Evolutionary conservation across 2,113 vertebrate species (phyloP), one percentile per base, ranked within the genome.

Genomic region (Brienomyrus longianalis): DNA sequence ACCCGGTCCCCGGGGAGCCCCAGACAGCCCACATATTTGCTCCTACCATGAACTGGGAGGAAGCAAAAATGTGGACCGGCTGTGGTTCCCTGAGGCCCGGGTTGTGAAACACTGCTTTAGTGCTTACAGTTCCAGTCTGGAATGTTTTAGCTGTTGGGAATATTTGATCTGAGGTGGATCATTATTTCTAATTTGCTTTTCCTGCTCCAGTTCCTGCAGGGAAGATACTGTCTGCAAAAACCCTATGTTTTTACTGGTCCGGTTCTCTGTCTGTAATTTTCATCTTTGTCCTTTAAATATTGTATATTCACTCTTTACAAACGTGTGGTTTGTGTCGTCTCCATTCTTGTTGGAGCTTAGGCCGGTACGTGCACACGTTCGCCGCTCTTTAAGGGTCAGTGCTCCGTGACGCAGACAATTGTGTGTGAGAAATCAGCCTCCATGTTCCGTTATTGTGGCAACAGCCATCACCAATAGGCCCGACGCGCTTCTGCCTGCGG

Each of bases 311-410:
- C 2, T 31, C 10, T 70, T 10, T 70, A 13, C 10, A 43, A 11
- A 48, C 11, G 8, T 84, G 19, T 48, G 39, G 39, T 84, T 77
- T 47, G 43, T 11, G 23, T 1, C 2, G n/a, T 27, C 21, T 9
- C 23, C n/a, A 93, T 94, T 93, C 92, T 93, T 17, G 92, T 93
- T 93, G 92, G 89, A 56, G 90, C 9, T n/a, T 23, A 21, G 23
- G 39, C 11, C 4, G 9, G 39, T 21, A 10, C 31, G 19, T 10
- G 11, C 35, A 21, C n/a, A 48, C 10, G 2, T 54, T n/a, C 15
- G 15, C 52, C 10, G 5, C 86, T 85, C 48, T 59, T 17, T 52
- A 39, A 17, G 87, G 87, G 23, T 50, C 43, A 23, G 52, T 59
- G 13, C 15, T 17, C 31, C 3, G 11, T 19, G 11, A 43, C 2